Percentiles rank a stretch among this genome's conserved stretches.
Conservation (phyloP, 2,113 vertebrate genomes). For the Sapayoa aenigma region DNA sequence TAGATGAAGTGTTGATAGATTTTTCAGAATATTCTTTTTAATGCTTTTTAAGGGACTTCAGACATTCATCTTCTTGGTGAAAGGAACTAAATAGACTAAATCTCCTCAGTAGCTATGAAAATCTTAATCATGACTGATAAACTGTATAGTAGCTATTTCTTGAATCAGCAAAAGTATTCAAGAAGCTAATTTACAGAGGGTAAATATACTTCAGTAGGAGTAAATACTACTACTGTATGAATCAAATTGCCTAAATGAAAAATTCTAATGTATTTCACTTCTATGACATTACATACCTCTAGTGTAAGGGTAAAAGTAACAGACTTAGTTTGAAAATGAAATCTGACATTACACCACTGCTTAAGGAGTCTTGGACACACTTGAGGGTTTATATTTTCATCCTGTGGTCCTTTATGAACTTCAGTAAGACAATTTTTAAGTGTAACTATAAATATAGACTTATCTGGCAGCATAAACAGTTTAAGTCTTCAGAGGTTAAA, state of each 20-base stretch:
- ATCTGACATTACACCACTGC: background rate
- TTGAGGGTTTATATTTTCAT: background rate
- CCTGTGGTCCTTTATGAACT: background rate
- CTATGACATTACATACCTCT: background rate
- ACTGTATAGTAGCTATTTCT: background rate
- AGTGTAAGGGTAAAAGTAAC: background rate
- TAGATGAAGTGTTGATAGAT: background rate
- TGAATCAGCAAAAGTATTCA: background rate
- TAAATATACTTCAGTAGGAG: background rate
- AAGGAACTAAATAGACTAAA: background rate
- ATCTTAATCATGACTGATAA: background rate
- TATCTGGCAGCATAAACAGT: background rate
- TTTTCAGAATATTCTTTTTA: background rate
- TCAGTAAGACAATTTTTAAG: background rate
- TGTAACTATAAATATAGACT: background rate
- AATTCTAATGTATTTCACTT: background rate
- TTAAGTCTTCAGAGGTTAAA: background rate
- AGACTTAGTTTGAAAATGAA: background rate
- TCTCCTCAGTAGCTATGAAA: constrained; percentile 11
- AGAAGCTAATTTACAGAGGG: background rate
- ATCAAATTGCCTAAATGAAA: background rate
- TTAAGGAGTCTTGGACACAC: background rate
- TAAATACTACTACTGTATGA: background rate
- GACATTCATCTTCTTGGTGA: background rate
- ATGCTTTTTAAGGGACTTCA: background rate